phyloP scores from a whole-genome alignment of 1,140 invertebrate species.

The Zaprionus vittiger region DNA sequence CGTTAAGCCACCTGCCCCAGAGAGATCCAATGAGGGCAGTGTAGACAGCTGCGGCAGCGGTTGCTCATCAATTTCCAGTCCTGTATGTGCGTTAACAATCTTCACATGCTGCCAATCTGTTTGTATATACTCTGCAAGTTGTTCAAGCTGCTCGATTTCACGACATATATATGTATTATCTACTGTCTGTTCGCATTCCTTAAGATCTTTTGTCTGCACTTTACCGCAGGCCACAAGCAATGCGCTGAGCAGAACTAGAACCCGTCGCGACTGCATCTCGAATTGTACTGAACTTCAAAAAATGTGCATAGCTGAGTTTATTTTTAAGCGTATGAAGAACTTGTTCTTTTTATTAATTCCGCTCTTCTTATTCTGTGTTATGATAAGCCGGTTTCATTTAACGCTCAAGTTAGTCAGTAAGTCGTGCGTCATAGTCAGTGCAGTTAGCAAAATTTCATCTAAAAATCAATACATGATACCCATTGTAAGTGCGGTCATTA shows the following conservation, averaged over 20 bases:
- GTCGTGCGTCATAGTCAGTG: no score
- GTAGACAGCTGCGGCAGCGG: constrained; percentile 23
- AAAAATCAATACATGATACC: no score
- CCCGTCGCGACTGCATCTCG: constrained; percentile 42
- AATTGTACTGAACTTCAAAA: constrained; percentile 20
- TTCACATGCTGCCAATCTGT: constrained; percentile 26
- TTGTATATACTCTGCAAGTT: constrained; percentile 45
- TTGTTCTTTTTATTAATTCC: constrained; percentile 43
- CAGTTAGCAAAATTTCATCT: no score
- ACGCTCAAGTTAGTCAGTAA: no score
- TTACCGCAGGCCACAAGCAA: background rate
- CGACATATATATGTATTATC: constrained; percentile 42
- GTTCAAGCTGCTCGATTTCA: constrained; percentile 60
- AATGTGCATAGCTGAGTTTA: constrained; percentile 46
- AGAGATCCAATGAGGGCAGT: constrained; percentile 49
- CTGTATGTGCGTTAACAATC: constrained; percentile 49
- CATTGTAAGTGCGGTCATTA: no score
- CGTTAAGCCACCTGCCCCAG: constrained; percentile 49
- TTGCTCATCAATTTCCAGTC: constrained; percentile 35
- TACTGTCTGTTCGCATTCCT: constrained; percentile 55
- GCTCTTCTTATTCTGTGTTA: constrained; percentile 31
- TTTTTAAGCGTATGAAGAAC: constrained; percentile 48
- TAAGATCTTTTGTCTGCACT: constrained; percentile 47
- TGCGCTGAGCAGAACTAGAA: constrained; percentile 38
- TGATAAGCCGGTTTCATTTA: background rate